Evolutionary conservation across 2,113 vertebrate species (phyloP), one percentile per base, ranked within the genome.

Genomic region (Trochalopteron elliotii): DNA sequence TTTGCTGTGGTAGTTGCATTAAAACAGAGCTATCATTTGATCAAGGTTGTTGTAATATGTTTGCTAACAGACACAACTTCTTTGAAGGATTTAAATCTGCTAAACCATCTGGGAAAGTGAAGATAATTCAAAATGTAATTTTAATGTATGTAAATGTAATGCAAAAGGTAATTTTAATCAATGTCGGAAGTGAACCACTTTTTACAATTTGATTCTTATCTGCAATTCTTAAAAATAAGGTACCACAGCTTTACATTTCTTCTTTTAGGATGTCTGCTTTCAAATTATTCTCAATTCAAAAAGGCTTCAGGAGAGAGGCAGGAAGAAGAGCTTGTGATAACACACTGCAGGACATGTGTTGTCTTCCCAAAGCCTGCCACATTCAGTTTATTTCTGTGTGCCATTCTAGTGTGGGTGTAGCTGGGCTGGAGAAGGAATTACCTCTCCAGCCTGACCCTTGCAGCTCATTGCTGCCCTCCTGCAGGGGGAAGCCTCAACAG

Each of bases 131-230:
- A 83, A 90, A 81, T 67, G 39, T 75, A 92, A 67, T 89, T 94
- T 90, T 92, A 86, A 89, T 89, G 35, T 89, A 93, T 74, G 63
- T 50, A 94, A 88, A 92, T 88, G 11, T 55, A 95, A 78, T 77
- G 55, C 52, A 87, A 94, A 93, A 83, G 75, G 47, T 55, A 89
- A 83, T 91, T 92, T 93, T 85, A 91, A 94, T 85, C 45, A 42
- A 74, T 70, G 47, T 90, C 85, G 90, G 71, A 77, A 88, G 59
- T 20, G 9, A 89, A 53, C 14, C 17, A 31, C 67, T 77, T 77
- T 83, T 85, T 86, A 77, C 52, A 80, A 63, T 80, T 64, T 85
- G 77, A 91, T 85, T 76, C 50, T 82, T 94, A 76, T 77, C 67
- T 80, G 14, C n/a, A 39, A 5, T 83, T 83, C 75, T 83, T 83